These are phyloP conservation scores for Byasa hedistus DNA, from an alignment of 2,888 invertebrate species.

Conservation along the genomic window DNA sequence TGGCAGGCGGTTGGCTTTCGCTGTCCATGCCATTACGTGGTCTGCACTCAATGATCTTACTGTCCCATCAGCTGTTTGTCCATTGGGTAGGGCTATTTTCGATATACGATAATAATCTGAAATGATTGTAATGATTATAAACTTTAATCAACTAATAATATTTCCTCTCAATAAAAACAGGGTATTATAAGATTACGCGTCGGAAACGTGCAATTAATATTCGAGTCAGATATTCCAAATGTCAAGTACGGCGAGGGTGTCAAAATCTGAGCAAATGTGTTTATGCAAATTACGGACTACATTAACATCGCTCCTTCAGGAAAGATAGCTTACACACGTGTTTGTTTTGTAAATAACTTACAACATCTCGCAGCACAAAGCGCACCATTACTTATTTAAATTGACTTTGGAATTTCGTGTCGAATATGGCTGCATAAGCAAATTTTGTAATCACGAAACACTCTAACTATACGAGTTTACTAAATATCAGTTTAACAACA, in stretches of 20 bases:
- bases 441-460: conserved; percentile 4
- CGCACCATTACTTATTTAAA: conserved; percentile 29
- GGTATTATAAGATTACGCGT: conserved; percentile 14
- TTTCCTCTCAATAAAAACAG: background rate
- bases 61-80: no score
- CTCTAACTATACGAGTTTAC: background rate
- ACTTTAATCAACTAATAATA: background rate
- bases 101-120: background rate
- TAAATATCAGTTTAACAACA: background rate
- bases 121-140: background rate
- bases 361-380: conserved; percentile 34
- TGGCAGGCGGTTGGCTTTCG: no score
- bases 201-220: conserved; percentile 42
- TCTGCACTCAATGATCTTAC: no score
- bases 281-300: conserved; percentile 73
- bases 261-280: conserved; percentile 74
- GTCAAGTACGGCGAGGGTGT: conserved; percentile 67
- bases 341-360: conserved; percentile 57
- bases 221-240: conserved; percentile 68
- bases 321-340: conserved; percentile 40
- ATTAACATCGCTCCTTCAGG: conserved; percentile 56
- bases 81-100: no score
- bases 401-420: conserved; percentile 24
- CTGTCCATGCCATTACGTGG: no score
- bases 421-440: conserved; percentile 5